Conservation (phyloP, 1,140 invertebrate species). For the Drusus annulatus region DNA sequence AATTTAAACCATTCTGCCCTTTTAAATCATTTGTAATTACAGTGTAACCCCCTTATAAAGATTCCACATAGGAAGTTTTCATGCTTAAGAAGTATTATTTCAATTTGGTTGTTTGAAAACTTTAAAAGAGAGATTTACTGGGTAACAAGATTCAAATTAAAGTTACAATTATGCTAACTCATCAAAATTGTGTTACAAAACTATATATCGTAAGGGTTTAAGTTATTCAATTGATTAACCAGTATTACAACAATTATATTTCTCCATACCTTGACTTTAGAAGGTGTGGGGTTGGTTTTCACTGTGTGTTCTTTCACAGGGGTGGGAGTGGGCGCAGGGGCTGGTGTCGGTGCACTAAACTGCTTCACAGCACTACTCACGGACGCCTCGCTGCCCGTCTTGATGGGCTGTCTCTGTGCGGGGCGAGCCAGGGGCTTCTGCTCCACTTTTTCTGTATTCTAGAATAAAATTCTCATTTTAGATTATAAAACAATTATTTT, state of each 20-base stretch:
- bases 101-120: no score
- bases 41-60: neutral
- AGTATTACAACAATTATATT: no score
- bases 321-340: neutral
- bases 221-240: no score
- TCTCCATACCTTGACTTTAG: slow-evolving; percentile 19
- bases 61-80: no score
- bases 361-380: slow-evolving; percentile 47
- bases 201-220: no score
- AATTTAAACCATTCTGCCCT: no score
- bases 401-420: slow-evolving; percentile 49
- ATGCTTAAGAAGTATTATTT: no score
- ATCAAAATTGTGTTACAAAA: neutral
- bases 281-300: neutral
- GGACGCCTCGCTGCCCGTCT: slow-evolving; percentile 51
- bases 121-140: no score
- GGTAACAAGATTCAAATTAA: no score
- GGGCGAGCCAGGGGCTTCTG: slow-evolving; percentile 40
- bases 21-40: no score
- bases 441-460: slow-evolving; percentile 39
- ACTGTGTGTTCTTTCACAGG: no score
- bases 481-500: no score
- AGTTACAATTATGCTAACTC: neutral
- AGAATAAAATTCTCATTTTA: neutral
- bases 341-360: slow-evolving; percentile 38